Conservation (phyloP, 2,888 invertebrate genomes). For the Lasioglossum calceatum region DNA sequence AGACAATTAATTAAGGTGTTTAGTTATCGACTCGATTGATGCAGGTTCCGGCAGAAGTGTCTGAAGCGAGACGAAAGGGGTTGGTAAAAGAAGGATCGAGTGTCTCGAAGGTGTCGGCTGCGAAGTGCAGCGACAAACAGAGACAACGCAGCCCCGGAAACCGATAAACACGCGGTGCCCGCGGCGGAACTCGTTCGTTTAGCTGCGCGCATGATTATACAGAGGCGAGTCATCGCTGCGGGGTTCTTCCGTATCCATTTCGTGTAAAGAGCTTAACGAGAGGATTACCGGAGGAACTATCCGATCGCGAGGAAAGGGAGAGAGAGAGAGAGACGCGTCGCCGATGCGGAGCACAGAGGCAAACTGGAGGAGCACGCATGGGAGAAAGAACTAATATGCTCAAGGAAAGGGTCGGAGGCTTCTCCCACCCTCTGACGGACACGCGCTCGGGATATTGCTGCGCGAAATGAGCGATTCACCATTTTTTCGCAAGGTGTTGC, state of each 20-base stretch:
- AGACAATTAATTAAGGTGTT: neutral
- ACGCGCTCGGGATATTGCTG: neutral
- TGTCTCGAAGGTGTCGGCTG: neutral
- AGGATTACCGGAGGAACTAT: conserved; percentile 61
- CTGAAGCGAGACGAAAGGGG: neutral
- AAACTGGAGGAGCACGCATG: neutral
- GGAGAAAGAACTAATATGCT: conserved; percentile 11
- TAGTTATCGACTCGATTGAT: neutral
- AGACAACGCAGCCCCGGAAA: conserved; percentile 25
- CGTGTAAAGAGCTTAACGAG: conserved; percentile 62
- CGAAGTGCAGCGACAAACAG: neutral
- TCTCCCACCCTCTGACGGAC: neutral
- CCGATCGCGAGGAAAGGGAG: conserved; percentile 53
- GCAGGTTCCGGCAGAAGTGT: neutral
- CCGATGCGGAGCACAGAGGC: conserved; percentile 56
- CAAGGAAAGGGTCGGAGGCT: neutral
- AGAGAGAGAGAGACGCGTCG: conserved; percentile 41
- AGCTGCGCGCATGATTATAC: conserved; percentile 54
- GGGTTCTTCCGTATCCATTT: conserved; percentile 55
- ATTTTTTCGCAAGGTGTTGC: neutral
- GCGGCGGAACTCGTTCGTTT: conserved; percentile 52
- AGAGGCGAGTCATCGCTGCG: conserved; percentile 27
- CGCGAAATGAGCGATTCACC: neutral
- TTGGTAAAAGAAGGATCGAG: neutral
- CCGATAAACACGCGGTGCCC: conserved; percentile 36